A percentile compares a stretch with the other conserved stretches of the same genome.
Evolutionary conservation across 1,140 invertebrate species (phyloP).

Genomic region (Saccostrea cuccullata): DNA sequence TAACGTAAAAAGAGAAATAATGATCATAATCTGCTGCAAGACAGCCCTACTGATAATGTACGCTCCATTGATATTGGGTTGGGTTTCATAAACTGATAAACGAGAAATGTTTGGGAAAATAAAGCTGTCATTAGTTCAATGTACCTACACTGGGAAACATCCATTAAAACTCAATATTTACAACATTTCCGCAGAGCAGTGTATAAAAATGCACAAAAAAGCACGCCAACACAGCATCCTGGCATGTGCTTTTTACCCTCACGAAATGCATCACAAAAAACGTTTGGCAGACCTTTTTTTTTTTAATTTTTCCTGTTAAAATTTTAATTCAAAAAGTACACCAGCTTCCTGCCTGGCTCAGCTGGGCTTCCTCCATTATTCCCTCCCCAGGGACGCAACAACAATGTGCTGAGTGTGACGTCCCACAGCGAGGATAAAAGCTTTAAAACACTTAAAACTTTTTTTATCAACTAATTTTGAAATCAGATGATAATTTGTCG

Average conservation of each 20-base stretch:
- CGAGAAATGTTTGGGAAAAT: conserved; percentile 14
- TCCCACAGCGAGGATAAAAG: conserved; percentile 3
- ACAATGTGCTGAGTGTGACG: neutral
- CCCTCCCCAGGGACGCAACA: neutral
- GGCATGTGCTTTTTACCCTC: neutral
- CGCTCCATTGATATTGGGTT: neutral
- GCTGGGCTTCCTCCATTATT: neutral
- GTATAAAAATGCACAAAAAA: neutral
- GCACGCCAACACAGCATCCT: neutral
- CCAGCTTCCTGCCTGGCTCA: neutral
- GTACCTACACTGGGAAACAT: conserved; percentile 9
- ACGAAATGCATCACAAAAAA: neutral
- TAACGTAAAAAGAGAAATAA: conserved; percentile 30
- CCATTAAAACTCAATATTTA: conserved; percentile 36
- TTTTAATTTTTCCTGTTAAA: conserved; percentile 7
- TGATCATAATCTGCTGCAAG: neutral
- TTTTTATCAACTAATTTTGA: conserved; percentile 30
- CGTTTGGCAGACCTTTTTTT: neutral
- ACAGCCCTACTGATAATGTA: neutral
- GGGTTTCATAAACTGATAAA: neutral
- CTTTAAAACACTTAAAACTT: conserved; percentile 19
- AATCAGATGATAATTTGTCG: conserved; percentile 19
- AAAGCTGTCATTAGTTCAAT: conserved; percentile 35
- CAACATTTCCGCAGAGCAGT: neutral
- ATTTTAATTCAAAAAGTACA: conserved; percentile 33